Conservation (phyloP, 2,797 vertebrate species). For the Melopsittacus undulatus region DNA sequence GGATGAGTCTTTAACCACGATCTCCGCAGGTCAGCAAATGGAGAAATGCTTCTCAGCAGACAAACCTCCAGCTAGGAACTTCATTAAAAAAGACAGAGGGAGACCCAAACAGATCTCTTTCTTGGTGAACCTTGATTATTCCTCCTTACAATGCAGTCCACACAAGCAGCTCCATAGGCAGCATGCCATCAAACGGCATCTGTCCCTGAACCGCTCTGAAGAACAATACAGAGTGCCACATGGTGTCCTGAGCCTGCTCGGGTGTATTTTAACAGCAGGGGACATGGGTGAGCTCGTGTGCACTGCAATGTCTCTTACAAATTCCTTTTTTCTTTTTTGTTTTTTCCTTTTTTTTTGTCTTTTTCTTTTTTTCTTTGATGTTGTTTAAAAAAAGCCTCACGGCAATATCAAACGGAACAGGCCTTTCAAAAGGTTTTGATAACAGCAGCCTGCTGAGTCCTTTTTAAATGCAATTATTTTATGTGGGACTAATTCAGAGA, state of each 20-base stretch:
- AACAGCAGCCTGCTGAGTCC: constrained; percentile 6
- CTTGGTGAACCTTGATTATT: not conserved
- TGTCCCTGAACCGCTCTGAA: not conserved
- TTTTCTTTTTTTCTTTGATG: not conserved
- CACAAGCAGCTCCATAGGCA: not conserved
- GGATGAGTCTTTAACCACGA: not conserved
- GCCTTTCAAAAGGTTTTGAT: constrained; percentile 21
- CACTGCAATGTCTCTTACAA: not conserved
- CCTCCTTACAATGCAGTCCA: not conserved
- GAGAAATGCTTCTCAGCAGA: not conserved
- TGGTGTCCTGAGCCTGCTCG: not conserved
- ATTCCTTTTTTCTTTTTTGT: not conserved
- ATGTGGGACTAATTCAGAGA: not conserved
- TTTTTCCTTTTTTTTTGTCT: not conserved
- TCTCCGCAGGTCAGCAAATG: not conserved
- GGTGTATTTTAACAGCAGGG: not conserved
- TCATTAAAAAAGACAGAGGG: not conserved
- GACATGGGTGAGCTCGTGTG: not conserved
- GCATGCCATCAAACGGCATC: not conserved
- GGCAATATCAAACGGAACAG: not conserved
- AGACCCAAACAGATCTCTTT: not conserved
- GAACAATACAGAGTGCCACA: not conserved
- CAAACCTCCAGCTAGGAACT: not conserved
- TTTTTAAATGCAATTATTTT: constrained; percentile 22
- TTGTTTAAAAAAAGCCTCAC: not conserved